phyloP scores from a whole-genome alignment of 2,888 invertebrate genomes.

The Drosophila phalerata region DNA sequence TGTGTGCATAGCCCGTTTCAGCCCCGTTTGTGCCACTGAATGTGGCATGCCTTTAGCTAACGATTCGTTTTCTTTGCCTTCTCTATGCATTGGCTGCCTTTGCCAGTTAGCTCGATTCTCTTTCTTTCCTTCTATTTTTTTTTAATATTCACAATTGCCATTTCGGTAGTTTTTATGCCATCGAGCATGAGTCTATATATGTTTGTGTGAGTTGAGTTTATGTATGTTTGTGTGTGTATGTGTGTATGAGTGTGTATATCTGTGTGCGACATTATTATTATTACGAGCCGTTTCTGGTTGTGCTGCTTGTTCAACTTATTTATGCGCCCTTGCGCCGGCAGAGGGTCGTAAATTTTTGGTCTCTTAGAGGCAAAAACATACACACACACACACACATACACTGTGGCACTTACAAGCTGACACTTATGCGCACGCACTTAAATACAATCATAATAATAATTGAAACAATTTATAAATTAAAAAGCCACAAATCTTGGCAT shows the following conservation, averaged over 20 bases:
- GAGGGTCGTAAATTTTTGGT: conserved; percentile 74
- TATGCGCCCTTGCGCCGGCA: conserved; percentile 62
- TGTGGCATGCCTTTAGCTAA: conserved; percentile 66
- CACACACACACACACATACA: conserved; percentile 17
- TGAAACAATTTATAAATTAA: conserved; percentile 82
- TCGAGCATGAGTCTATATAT: conserved; percentile 31
- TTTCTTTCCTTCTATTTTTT: conserved; percentile 41
- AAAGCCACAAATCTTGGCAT: conserved; percentile 82
- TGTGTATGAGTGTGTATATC: conserved; percentile 41
- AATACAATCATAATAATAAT: conserved; percentile 81
- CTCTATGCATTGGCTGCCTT: conserved; percentile 62
- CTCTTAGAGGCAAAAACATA: conserved; percentile 46
- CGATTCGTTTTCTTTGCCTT: conserved; percentile 63
- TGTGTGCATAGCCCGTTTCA: conserved; percentile 30
- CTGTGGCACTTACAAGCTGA: conserved; percentile 29
- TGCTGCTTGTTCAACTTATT: conserved; percentile 77
- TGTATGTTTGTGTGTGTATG: conserved; percentile 21
- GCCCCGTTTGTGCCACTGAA: conserved; percentile 30
- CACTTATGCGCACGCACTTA: conserved; percentile 77
- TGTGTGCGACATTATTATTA: conserved; percentile 76
- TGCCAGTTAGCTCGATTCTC: conserved; percentile 38
- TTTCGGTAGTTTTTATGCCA: conserved; percentile 74
- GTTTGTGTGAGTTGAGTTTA: conserved; percentile 34
- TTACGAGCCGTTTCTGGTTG: conserved; percentile 77
- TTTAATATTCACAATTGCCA: conserved; percentile 80